phyloP scores from a whole-genome alignment of 2,888 invertebrate genomes.

The Julus scanicus region DNA sequence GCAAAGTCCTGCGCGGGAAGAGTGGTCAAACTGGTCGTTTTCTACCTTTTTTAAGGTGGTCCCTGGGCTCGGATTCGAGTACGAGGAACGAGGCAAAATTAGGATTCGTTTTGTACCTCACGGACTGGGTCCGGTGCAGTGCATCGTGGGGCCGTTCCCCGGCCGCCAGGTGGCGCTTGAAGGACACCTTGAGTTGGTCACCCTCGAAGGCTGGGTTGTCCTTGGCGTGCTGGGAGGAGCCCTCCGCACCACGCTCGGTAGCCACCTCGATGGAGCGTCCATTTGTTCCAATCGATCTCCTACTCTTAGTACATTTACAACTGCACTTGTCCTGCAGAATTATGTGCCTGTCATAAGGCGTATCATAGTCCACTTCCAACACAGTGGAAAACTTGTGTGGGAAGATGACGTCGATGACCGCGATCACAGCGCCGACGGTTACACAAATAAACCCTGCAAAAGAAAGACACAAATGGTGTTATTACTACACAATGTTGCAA shows the following conservation, averaged over 20 bases:
- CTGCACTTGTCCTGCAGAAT: slow-evolving; percentile 80
- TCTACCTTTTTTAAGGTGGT: slow-evolving; percentile 47
- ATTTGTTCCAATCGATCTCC: not conserved
- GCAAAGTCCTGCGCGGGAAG: slow-evolving; percentile 1
- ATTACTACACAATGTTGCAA: too few relatives aligned
- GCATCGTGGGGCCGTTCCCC: slow-evolving; percentile 32
- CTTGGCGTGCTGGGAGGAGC: slow-evolving; percentile 15
- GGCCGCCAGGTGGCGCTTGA: slow-evolving; percentile 68
- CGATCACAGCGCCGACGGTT: slow-evolving; percentile 81
- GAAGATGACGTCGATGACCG: slow-evolving; percentile 84
- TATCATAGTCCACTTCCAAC: slow-evolving; percentile 91
- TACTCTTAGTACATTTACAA: slow-evolving; percentile 42
- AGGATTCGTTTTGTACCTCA: slow-evolving; percentile 54
- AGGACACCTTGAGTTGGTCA: slow-evolving; percentile 78
- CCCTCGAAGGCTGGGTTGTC: slow-evolving; percentile 78
- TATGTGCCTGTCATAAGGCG: slow-evolving; percentile 91
- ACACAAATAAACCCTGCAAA: slow-evolving; percentile 79
- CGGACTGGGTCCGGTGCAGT: slow-evolving; percentile 51
- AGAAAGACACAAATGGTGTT: slow-evolving; percentile 46
- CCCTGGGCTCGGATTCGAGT: slow-evolving; percentile 47
- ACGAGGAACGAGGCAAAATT: slow-evolving; percentile 54
- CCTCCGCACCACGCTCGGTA: not conserved
- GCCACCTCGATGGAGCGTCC: slow-evolving; percentile 44
- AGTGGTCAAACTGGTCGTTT: slow-evolving; percentile 49
- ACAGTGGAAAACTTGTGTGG: slow-evolving; percentile 93